Percentiles rank a stretch among this genome's conserved stretches.
These are phyloP conservation scores for Stenotaenia linearis DNA, from an alignment of 2,888 invertebrate genomes.

Conservation along the genomic window DNA sequence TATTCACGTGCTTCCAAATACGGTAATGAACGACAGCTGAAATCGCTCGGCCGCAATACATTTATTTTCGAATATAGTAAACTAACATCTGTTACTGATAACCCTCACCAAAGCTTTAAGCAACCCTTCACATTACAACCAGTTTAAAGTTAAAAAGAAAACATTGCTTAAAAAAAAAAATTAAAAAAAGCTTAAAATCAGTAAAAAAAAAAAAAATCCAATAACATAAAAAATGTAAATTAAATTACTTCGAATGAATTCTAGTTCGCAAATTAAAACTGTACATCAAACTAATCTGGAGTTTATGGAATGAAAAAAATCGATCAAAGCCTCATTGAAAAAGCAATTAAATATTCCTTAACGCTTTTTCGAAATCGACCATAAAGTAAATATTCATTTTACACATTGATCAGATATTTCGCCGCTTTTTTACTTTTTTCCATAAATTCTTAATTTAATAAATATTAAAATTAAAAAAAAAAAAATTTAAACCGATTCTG, in stretches of 20 bases:
- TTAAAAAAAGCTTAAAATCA: not conserved
- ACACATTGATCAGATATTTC: not conserved
- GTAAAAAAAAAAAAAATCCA: not conserved
- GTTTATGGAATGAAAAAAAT: not conserved
- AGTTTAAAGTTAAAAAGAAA: no score
- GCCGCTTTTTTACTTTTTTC: not conserved
- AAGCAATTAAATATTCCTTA: not conserved
- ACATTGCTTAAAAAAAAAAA: not conserved
- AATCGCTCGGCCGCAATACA: no score
- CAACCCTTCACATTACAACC: no score
- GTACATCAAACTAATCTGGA: not conserved
- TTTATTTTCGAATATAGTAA: not conserved
- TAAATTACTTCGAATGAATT: not conserved
- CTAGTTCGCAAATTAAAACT: not conserved
- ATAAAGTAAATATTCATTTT: not conserved
- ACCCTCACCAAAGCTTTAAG: no score
- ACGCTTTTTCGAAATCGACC: not conserved
- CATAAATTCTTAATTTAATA: not conserved
- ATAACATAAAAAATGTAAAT: not conserved
- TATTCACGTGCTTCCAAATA: no score
- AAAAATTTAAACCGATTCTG: no score
- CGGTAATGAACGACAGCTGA: no score
- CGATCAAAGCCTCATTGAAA: not conserved
- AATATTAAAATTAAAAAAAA: not conserved
- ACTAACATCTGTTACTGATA: not conserved